Conservation (phyloP, 1,140 invertebrate species). For the Drosophila kepulauana region DNA sequence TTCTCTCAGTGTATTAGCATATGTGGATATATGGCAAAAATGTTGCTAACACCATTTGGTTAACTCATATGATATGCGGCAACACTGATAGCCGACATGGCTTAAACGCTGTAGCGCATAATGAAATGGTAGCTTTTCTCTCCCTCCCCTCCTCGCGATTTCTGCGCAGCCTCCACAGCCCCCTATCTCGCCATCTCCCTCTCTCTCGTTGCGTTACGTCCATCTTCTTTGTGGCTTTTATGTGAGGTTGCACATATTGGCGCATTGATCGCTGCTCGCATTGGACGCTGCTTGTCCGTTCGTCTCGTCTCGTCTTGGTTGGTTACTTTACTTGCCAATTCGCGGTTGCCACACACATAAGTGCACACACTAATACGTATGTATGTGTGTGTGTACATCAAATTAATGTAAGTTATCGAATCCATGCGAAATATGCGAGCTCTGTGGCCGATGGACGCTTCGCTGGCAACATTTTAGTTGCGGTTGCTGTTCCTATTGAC, state of each 20-base stretch:
- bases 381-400: conserved; percentile 59
- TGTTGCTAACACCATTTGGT: conserved; percentile 62
- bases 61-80: conserved; percentile 35
- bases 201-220: background rate
- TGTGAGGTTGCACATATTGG: conserved; percentile 22
- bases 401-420: conserved; percentile 83
- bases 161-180: background rate
- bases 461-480: conserved; percentile 68
- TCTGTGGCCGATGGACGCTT: conserved; percentile 41
- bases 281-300: conserved; percentile 28
- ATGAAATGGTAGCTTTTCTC: conserved; percentile 51
- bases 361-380: conserved; percentile 12
- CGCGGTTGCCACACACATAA: conserved; percentile 48
- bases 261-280: conserved; percentile 45
- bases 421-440: conserved; percentile 69
- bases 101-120: conserved; percentile 40
- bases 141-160: background rate
- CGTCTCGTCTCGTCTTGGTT: conserved; percentile 36
- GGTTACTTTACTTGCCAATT: conserved; percentile 56
- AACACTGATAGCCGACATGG: conserved; percentile 18
- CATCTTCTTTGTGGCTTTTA: conserved; percentile 32
- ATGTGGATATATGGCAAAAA: conserved; percentile 53
- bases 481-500: conserved; percentile 20
- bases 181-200: background rate
- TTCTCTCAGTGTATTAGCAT: conserved; percentile 5